Evolutionary conservation across 1,140 invertebrate species (phyloP).

Genomic region (Rhyacophila brunnea): DNA sequence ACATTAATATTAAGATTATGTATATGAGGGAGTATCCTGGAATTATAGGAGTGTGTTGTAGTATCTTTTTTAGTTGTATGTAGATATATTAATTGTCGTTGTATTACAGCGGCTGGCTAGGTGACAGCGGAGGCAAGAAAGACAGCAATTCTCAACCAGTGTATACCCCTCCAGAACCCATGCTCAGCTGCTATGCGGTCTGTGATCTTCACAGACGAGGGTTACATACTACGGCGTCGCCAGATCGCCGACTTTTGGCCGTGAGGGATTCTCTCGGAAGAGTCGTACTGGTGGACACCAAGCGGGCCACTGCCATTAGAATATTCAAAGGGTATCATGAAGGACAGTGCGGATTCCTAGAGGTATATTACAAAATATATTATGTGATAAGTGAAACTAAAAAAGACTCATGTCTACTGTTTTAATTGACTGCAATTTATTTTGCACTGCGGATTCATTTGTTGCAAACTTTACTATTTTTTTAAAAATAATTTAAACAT

Average conservation of each 20-base stretch:
- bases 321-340: conserved; percentile 95
- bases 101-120: conserved; percentile 57
- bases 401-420: not conserved
- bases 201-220: conserved; percentile 78
- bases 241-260: conserved; percentile 75
- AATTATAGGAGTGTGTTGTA: too few species aligned
- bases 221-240: conserved; percentile 70
- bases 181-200: conserved; percentile 77
- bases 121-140: conserved; percentile 52
- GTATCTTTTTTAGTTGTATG: too few species aligned
- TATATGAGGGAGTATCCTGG: too few species aligned
- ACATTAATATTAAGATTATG: too few species aligned
- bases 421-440: not conserved
- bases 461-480: too few species aligned
- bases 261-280: conserved; percentile 84
- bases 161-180: conserved; percentile 56
- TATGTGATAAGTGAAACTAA: conserved; percentile 6
- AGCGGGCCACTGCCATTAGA: conserved; percentile 73
- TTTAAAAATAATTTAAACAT: too few species aligned
- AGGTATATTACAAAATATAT: conserved; percentile 52
- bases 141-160: conserved; percentile 44
- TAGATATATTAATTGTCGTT: too few species aligned
- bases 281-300: conserved; percentile 81
- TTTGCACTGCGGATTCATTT: too few species aligned
- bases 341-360: conserved; percentile 88